A percentile compares a stretch with the other conserved stretches of the same genome.
Evolutionary conservation across 2,888 invertebrate genomes (phyloP).

Genomic region (Lamellibrachia satsuma): DNA sequence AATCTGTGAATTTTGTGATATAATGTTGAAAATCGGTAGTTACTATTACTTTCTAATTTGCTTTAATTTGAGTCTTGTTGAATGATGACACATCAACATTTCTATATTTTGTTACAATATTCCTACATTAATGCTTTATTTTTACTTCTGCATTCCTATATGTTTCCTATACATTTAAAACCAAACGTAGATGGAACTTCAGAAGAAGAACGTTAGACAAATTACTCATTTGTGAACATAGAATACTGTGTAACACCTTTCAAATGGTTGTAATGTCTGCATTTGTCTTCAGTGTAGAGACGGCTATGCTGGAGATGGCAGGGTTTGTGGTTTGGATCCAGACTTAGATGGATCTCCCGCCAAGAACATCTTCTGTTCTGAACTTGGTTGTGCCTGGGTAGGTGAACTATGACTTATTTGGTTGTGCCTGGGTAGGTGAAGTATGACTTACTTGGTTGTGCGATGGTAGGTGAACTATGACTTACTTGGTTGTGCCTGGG

Average conservation of each 20-base stretch:
- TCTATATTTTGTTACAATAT: too few relatives aligned
- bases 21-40: neutral
- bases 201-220: too few relatives aligned
- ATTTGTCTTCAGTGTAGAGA: conserved; percentile 47
- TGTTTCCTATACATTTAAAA: too few relatives aligned
- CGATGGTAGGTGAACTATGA: conserved; percentile 25
- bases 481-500: neutral
- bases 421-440: neutral
- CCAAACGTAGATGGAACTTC: too few relatives aligned
- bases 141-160: too few relatives aligned
- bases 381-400: conserved; percentile 29
- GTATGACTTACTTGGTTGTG: conserved; percentile 14
- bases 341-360: conserved; percentile 48
- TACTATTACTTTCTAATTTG: neutral
- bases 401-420: neutral
- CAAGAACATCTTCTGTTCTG: conserved; percentile 28
- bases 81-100: neutral
- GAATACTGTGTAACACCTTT: neutral
- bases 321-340: conserved; percentile 49
- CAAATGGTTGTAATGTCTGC: neutral
- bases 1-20: too few relatives aligned
- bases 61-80: neutral
- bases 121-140: too few relatives aligned
- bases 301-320: conserved; percentile 56
- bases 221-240: too few relatives aligned